Evolutionary conservation across 2,797 vertebrate genomes (phyloP).

Genomic region (Crypturellus tataupa): DNA sequence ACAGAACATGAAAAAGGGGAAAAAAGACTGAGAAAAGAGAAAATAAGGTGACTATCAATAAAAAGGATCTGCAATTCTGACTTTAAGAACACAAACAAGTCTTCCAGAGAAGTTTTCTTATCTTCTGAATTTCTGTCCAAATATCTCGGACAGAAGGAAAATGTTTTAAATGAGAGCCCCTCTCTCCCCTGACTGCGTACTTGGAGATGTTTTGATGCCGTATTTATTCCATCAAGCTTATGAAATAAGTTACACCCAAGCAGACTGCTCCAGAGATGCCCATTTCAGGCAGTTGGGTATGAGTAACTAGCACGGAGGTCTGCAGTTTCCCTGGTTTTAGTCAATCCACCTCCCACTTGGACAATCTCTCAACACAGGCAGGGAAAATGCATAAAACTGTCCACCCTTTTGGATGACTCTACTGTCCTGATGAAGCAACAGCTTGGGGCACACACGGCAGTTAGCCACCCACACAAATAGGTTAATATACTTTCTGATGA

Average conservation of each 20-base stretch:
- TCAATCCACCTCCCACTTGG: conserved; percentile 62
- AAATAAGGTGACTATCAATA: background rate
- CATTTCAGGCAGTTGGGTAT: conserved; percentile 63
- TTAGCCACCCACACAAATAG: conserved; percentile 67
- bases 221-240: conserved; percentile 72
- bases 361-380: conserved; percentile 45
- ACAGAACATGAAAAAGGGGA: background rate
- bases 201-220: conserved; percentile 58
- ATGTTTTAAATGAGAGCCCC: conserved; percentile 31
- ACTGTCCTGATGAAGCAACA: conserved; percentile 50
- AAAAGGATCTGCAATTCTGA: background rate
- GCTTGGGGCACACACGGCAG: conserved; percentile 27
- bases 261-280: conserved; percentile 53
- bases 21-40: background rate
- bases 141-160: conserved; percentile 32
- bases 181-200: conserved; percentile 49
- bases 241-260: conserved; percentile 75
- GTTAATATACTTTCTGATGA: conserved; percentile 70
- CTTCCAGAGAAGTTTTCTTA: conserved; percentile 13
- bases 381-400: conserved; percentile 47
- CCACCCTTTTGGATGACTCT: conserved; percentile 56
- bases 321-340: conserved; percentile 45
- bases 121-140: conserved; percentile 40
- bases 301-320: conserved; percentile 66
- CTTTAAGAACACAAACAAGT: conserved; percentile 35